Evolutionary conservation across 2,797 vertebrate species (phyloP), one percentile per base, ranked within the genome.

Genomic region (Poecilia picta): DNA sequence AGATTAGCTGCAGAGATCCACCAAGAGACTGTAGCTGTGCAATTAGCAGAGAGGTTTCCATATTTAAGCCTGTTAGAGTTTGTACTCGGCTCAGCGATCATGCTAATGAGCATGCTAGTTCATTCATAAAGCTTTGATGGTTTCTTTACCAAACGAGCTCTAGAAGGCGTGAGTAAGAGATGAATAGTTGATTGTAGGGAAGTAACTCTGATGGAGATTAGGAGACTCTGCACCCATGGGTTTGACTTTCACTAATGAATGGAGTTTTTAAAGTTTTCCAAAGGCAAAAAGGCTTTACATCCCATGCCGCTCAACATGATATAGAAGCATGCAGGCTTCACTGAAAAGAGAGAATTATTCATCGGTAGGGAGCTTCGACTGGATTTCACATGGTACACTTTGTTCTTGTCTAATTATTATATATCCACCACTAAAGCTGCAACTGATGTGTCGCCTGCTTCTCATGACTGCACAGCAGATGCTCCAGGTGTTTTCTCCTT

Each of bases 51-150:
- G 80, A 84, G 76, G 84, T 88, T 94, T 94, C 93, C 89, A 92
- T 89, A 93, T 92, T 90, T 91, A 93, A 93, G 87, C 83, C 82
- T 84, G 86, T 66, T 88, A 88, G 85, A 87, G 81, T 83, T 89
- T 75, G 76, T 81, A 79, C 82, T 80, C 89, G 55, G 88, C 90
- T 84, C 89, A 84, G 89, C 85, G 76, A 93, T 86, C 87, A 86
- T 94, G 89, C 90, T 90, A 90, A 95, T 94, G 89, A 94, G 91
- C 80, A 33, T 71, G 83, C 79, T 71, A 68, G 85, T 90, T 89
- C 91, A 93, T 93, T 94, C 91, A 94, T 93, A 90, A 91, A 91
- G 90, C 91, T 93, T 92, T 93, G 88, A 92, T 92, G 90, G 86
- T 87, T 81, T 64, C 46, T 89, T 81, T 87, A 81, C 84, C 77